Evolutionary conservation across 2,888 invertebrate genomes (phyloP).

Genomic region (Nymphalis polychloros): DNA sequence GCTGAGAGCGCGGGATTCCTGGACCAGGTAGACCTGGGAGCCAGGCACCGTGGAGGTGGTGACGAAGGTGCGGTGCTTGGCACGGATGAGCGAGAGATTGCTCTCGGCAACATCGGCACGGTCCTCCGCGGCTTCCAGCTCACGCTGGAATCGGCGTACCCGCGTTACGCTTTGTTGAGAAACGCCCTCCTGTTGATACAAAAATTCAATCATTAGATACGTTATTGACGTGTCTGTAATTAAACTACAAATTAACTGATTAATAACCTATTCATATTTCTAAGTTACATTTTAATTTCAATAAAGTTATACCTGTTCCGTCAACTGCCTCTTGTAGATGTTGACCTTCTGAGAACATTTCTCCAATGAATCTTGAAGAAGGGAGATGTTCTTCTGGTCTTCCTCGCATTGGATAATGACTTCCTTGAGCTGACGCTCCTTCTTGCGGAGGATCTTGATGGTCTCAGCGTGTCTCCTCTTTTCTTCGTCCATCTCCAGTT

Average conservation of each 20-base stretch:
- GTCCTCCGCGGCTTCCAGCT: constrained; percentile 98
- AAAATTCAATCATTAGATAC: background rate
- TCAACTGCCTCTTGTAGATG: constrained; percentile 97
- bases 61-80: constrained; percentile 99
- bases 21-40: constrained; percentile 94
- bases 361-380: constrained; percentile 95
- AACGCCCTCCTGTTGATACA: constrained; percentile 87
- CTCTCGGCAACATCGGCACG: constrained; percentile 97
- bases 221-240: no score
- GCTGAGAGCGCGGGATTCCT: constrained; percentile 87
- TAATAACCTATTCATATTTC: no score
- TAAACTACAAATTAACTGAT: no score
- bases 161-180: constrained; percentile 96
- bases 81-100: constrained; percentile 96
- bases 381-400: constrained; percentile 96
- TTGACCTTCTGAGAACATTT: constrained; percentile 93
- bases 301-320: constrained; percentile 87
- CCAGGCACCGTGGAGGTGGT: constrained; percentile 96
- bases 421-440: constrained; percentile 98
- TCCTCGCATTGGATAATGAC: constrained; percentile 97
- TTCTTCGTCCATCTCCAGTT: constrained; percentile 97
- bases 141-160: constrained; percentile 98
- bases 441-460: constrained; percentile 98
- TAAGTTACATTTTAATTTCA: no score
- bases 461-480: constrained; percentile 98